These are phyloP conservation scores for Ditula angustiorana DNA, from an alignment of 2,888 invertebrate species.

Conservation along the genomic window DNA sequence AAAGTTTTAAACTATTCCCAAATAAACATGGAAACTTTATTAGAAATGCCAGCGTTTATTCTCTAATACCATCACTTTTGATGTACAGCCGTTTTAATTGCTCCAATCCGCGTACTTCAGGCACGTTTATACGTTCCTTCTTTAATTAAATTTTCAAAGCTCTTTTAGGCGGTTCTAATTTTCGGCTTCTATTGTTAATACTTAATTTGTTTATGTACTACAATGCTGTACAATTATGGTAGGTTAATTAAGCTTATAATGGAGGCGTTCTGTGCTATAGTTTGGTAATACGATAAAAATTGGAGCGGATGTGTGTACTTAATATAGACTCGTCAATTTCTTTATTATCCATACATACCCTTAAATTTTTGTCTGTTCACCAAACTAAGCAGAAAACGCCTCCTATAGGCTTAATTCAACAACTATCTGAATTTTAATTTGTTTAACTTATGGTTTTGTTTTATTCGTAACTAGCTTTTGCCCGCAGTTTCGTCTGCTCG, in stretches of 20 bases:
- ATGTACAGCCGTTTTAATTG: constrained; percentile 20
- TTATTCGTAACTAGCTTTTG: too few relatives aligned
- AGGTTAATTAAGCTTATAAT: constrained; percentile 21
- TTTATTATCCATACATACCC: too few relatives aligned
- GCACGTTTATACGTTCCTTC: constrained; percentile 10
- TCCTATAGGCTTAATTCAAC: too few relatives aligned
- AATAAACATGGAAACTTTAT: neutral
- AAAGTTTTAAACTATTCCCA: neutral
- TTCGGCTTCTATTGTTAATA: constrained; percentile 36
- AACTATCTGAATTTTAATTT: too few relatives aligned
- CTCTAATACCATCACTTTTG: constrained; percentile 14
- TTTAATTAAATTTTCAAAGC: constrained; percentile 38
- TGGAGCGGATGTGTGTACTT: constrained; percentile 7
- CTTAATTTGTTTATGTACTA: constrained; percentile 36
- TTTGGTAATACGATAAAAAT: constrained; percentile 1
- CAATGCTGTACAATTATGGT: constrained; percentile 34
- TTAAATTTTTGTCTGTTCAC: too few relatives aligned
- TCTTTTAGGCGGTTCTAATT: constrained; percentile 32
- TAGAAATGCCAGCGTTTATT: constrained; percentile 5
- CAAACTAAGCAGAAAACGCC: too few relatives aligned
- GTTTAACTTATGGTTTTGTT: too few relatives aligned
- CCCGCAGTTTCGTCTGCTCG: too few relatives aligned
- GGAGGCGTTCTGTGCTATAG: constrained; percentile 4
- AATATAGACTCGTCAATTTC: too few relatives aligned
- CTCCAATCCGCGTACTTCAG: neutral